These are phyloP conservation scores for Lophochroa leadbeateri DNA, from an alignment of 2,113 vertebrate genomes.

Conservation along the genomic window DNA sequence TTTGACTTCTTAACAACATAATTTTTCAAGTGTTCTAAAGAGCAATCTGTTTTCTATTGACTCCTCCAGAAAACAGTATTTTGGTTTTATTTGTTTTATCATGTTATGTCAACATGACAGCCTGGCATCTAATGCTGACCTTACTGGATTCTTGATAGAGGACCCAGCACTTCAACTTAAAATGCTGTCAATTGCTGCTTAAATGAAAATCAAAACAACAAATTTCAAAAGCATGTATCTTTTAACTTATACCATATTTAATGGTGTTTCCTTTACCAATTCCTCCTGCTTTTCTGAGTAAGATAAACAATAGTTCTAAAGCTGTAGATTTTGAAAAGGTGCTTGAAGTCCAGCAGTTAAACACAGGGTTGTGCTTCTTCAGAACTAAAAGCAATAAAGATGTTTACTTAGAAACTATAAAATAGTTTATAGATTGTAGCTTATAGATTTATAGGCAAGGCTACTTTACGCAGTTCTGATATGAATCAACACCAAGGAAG, in stretches of 20 bases:
- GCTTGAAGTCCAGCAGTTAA: background rate
- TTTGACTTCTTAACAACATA: background rate
- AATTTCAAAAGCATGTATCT: background rate
- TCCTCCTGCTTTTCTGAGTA: background rate
- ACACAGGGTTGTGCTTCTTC: background rate
- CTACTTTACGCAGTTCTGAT: background rate
- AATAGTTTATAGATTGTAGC: no score
- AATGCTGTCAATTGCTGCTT: background rate
- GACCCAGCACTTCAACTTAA: background rate
- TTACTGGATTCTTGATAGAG: constrained; percentile 15
- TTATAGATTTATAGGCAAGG: background rate
- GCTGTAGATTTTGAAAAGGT: background rate
- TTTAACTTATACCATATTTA: background rate
- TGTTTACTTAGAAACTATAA: background rate
- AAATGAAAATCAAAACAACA: constrained; percentile 10
- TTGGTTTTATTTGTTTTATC: background rate
- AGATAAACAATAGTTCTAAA: background rate
- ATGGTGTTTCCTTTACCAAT: background rate
- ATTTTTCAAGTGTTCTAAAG: constrained; percentile 8
- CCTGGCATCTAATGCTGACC: background rate
- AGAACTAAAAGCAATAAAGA: background rate
- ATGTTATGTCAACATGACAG: background rate
- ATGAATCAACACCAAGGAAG: background rate
- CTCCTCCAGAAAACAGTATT: constrained; percentile 6
- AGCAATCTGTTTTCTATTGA: constrained; percentile 1